These are phyloP conservation scores for Congeria kusceri DNA, from an alignment of 2,888 invertebrate genomes.

Conservation along the genomic window DNA sequence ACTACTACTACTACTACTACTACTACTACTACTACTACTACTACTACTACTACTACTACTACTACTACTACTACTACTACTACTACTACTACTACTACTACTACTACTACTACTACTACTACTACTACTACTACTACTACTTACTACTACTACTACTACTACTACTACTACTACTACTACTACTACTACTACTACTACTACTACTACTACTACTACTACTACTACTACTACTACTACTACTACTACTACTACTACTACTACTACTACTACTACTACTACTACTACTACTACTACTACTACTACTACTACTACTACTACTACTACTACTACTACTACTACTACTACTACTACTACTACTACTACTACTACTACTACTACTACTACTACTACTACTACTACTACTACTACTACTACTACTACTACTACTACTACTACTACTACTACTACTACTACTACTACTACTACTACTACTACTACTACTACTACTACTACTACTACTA, in stretches of 20 bases:
- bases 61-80: slow-evolving; percentile 30
- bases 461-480: slow-evolving; percentile 35
- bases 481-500: slow-evolving; percentile 31
- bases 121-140: slow-evolving; percentile 36
- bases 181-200: slow-evolving; percentile 30
- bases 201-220: slow-evolving; percentile 29
- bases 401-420: slow-evolving; percentile 30
- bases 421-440: slow-evolving; percentile 31
- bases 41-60: slow-evolving; percentile 35
- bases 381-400: slow-evolving; percentile 35
- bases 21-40: slow-evolving; percentile 29
- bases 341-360: slow-evolving; percentile 31
- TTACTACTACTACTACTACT: too few relatives aligned
- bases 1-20: slow-evolving; percentile 31
- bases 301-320: slow-evolving; percentile 34
- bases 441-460: slow-evolving; percentile 29
- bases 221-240: slow-evolving; percentile 33
- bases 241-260: slow-evolving; percentile 34
- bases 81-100: slow-evolving; percentile 31
- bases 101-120: slow-evolving; percentile 29
- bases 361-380: slow-evolving; percentile 29
- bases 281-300: slow-evolving; percentile 29
- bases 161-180: slow-evolving; percentile 35
- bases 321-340: slow-evolving; percentile 32
- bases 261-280: slow-evolving; percentile 31